These are phyloP conservation scores for Maniola jurtina DNA, from an alignment of 1,140 invertebrate genomes.

Conservation along the genomic window DNA sequence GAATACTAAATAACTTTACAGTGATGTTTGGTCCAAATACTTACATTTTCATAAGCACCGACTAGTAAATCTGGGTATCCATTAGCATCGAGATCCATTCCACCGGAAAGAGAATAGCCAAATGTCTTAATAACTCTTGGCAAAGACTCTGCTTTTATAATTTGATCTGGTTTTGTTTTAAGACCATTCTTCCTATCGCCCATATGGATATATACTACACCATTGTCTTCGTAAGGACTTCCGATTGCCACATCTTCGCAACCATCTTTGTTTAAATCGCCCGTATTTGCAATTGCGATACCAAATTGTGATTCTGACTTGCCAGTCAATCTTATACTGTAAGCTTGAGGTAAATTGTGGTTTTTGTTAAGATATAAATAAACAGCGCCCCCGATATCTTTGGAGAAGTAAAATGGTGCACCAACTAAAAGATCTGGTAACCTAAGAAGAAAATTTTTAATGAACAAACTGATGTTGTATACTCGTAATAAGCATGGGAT, in stretches of 20 bases:
- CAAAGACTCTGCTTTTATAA: constrained; percentile 71
- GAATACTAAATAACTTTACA: not conserved
- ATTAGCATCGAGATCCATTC: constrained; percentile 94
- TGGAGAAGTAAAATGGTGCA: constrained; percentile 94
- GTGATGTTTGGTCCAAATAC: constrained; percentile 4
- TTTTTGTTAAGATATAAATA: constrained; percentile 90
- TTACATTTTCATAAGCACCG: constrained; percentile 90
- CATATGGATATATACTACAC: constrained; percentile 93
- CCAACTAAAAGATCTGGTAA: constrained; percentile 92
- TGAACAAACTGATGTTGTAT: not conserved
- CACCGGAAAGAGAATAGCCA: constrained; percentile 93
- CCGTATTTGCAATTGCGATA: constrained; percentile 89
- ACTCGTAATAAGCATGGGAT: too few species aligned
- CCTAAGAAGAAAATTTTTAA: constrained; percentile 68
- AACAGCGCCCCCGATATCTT: constrained; percentile 91
- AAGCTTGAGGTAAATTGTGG: constrained; percentile 67
- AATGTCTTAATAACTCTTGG: constrained; percentile 84
- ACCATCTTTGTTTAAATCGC: constrained; percentile 95
- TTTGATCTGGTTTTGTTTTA: constrained; percentile 86
- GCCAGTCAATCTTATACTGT: constrained; percentile 84
- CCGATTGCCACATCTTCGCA: constrained; percentile 94
- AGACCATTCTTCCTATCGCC: constrained; percentile 87
- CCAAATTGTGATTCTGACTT: constrained; percentile 91
- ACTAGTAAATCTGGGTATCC: constrained; percentile 95
- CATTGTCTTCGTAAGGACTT: constrained; percentile 92